Percentiles rank a stretch among this genome's conserved stretches.
Evolutionary conservation across 2,797 vertebrate species (phyloP).

Genomic region (Graptemys geographica): DNA sequence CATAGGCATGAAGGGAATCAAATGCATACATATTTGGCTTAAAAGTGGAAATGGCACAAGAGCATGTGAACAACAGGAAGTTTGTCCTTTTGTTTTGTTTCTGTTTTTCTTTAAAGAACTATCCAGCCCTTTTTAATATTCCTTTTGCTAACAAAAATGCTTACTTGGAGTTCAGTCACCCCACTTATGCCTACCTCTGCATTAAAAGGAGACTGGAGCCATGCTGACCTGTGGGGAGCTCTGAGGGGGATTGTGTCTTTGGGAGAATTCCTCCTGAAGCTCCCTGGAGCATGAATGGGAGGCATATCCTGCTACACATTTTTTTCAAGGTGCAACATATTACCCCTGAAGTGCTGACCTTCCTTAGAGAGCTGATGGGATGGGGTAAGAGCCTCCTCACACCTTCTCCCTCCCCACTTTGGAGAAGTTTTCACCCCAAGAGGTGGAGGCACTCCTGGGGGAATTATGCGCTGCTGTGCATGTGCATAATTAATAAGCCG

Average conservation of each 20-base stretch:
- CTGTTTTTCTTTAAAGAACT: not conserved
- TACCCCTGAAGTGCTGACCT: not conserved
- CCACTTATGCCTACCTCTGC: not conserved
- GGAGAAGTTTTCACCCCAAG: not conserved
- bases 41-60: not conserved
- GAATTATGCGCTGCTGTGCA: no score
- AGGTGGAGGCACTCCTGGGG: no score
- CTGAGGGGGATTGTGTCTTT: not conserved
- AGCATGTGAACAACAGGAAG: not conserved
- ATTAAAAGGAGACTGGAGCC: not conserved
- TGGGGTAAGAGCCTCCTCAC: not conserved
- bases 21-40: not conserved
- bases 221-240: accelerated
- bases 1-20: not conserved
- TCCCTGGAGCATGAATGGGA: not conserved
- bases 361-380: not conserved
- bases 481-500: no score
- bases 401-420: not conserved
- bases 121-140: not conserved
- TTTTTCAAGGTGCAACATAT: not conserved
- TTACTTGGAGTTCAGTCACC: not conserved
- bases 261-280: not conserved
- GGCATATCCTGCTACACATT: not conserved
- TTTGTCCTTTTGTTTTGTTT: not conserved
- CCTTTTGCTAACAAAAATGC: not conserved